Evolutionary conservation across 2,888 invertebrate genomes (phyloP), one percentile per base, ranked within the genome.

Genomic region (Cepaea hortensis): DNA sequence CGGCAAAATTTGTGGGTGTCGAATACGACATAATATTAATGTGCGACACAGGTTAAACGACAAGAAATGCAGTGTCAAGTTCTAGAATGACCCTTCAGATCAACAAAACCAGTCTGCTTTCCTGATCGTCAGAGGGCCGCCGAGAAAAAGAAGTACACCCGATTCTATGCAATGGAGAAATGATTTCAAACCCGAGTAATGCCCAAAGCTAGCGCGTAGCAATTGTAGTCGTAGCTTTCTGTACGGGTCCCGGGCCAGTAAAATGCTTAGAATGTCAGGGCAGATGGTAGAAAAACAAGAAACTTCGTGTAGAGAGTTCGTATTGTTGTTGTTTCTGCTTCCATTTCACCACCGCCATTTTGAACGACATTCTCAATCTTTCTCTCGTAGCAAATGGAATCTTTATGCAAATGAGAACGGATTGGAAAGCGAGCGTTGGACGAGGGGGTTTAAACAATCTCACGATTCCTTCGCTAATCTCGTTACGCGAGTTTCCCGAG

Each of bases 31-130:
- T 70, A 85, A 85, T 85, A 85, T 85, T 85, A 85, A 85, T 85
- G 85, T 79, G 77, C 85, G 85, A 85, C 85, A n/a, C 79, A 73
- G 85, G 85, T 80, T 85, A 85, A 85, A 81, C 85, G 80, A 85
- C 72, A 85, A 85, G 80, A 85, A 85, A 85, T 85, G 85, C 73
- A 81, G 85, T 85, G 85, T 85, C 85, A 81, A 80, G 85, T 81
- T 85, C 85, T 55, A 72, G 50, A 62, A 35, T 73, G 81, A 85
- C 85, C 85, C 85, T 81, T 46, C 72, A 85, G 80, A 85, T 73
- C 85, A 85, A 85, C 85, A 85, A 72, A 72, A 81, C 72, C 81
- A 72, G 65, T 48, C 85, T n/a, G 77, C 77, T 77, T 55, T 68
- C 70, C 20, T 23, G 77, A 76, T 84, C 65, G 35, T 46, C 61